Evolutionary conservation across 2,888 invertebrate genomes (phyloP).

Genomic region (Sinodicranocentrus sp.): DNA sequence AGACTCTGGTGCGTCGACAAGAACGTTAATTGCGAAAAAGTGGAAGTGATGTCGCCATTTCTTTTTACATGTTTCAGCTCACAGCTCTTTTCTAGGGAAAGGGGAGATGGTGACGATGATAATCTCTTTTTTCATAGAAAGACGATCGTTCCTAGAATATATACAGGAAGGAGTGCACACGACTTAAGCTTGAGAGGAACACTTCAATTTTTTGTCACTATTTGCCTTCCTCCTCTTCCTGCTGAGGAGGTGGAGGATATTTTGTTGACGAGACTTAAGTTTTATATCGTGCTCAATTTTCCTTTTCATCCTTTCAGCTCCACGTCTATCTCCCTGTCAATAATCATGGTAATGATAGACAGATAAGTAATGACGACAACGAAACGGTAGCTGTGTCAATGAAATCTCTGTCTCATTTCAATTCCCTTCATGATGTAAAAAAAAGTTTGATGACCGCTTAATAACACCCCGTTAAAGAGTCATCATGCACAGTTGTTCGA

Average conservation of each 20-base stretch:
- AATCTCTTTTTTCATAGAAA: neutral
- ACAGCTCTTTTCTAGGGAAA: conserved; percentile 4
- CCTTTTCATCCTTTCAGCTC: conserved; percentile 49
- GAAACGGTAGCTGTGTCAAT: conserved; percentile 28
- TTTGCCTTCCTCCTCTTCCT: conserved; percentile 26
- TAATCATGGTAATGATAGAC: conserved; percentile 51
- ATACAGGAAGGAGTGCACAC: neutral
- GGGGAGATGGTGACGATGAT: conserved; percentile 3
- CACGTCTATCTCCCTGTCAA: conserved; percentile 30
- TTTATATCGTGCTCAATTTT: conserved; percentile 52
- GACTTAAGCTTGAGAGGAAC: neutral
- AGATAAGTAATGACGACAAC: conserved; percentile 32
- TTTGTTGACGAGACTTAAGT: neutral
- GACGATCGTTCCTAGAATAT: conserved; percentile 6
- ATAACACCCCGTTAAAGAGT: conserved; percentile 11
- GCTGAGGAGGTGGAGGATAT: conserved; percentile 7
- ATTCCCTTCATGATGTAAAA: conserved; percentile 27
- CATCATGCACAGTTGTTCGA: no score
- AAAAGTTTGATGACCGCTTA: conserved; percentile 60
- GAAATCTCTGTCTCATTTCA: neutral
- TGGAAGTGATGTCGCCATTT: conserved; percentile 47
- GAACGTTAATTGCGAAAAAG: conserved; percentile 51
- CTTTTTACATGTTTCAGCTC: conserved; percentile 26
- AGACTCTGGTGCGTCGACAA: conserved; percentile 47
- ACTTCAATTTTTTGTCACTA: conserved; percentile 21